Base-by-base conservation (phyloP, 2,113 vertebrate species). In the Orientallactaga bullata region DNA sequence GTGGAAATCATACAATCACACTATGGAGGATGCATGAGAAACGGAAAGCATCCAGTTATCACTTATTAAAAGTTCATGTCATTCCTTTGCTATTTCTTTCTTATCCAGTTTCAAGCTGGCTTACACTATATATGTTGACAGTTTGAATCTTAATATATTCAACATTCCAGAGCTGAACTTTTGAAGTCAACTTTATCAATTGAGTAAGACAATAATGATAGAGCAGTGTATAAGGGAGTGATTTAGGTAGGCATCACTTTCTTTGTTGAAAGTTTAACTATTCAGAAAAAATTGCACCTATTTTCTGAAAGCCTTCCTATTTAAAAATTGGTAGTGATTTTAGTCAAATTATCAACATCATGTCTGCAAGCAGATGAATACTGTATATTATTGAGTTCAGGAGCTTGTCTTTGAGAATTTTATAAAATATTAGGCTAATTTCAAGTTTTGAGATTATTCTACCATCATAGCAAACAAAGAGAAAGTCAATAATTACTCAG, bases 241-340 rank as follows among this genome's bases (percentile, higher is more conserved):
- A 66, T 66, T 91, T 28, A 83, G 32, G 32, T 26, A 74, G 51
- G 12, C 26, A 60, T 55, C 28, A 12, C 32, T 80, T 80, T 74
- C 69, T 90, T 85, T 84, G 32, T 73, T 90, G 66, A 35, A 93
- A 85, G 24, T 89, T 84, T 37, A 23, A n/a, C 30, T 60, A 85
- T 58, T 78, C 65, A 95, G 93, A 65, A 85, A 21, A 88, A 10
- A 17, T 11, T 7, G 12, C 2, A 39, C n/a, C 42, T 23, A 69
- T 28, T 80, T 94, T 85, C 6, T 26, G 58, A 80, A 55, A 61
- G 23, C 1, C 76, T 83, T 63, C 24, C 7, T 10, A 74, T 93
- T 76, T 11, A 78, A 85, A 85, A 72, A 61, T 32, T 0, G 2
- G 24, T 23, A 42, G 7, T 39, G 12, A 55, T 88, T 88, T 88